Conservation (phyloP, 2,888 invertebrate genomes). For the Dicycla oo region DNA sequence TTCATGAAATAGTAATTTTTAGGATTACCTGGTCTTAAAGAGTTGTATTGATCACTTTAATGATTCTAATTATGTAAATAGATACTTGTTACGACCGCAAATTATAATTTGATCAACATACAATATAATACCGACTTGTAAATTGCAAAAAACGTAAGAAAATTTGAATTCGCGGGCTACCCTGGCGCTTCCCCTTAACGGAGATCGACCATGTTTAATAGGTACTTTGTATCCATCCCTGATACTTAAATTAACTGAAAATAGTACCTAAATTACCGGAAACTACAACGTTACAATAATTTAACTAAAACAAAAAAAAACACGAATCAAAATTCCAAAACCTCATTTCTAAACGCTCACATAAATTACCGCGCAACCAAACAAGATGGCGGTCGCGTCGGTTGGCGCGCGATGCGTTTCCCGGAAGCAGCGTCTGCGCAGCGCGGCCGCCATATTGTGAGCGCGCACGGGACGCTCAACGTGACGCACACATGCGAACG, state of each 20-base stretch:
- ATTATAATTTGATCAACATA: too few species aligned
- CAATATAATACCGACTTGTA: too few species aligned
- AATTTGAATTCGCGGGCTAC: too few species aligned
- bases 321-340: constrained; percentile 13
- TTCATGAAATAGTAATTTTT: too few species aligned
- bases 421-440: constrained; percentile 74
- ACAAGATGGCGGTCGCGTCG: constrained; percentile 66
- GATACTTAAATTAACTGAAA: background rate
- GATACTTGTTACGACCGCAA: too few species aligned
- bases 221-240: background rate
- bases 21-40: too few species aligned
- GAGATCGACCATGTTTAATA: background rate
- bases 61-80: too few species aligned
- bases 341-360: constrained; percentile 27
- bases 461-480: constrained; percentile 58
- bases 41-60: too few species aligned
- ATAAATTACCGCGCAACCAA: constrained; percentile 40
- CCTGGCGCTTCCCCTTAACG: background rate
- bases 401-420: constrained; percentile 72
- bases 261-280: background rate
- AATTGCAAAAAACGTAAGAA: too few species aligned
- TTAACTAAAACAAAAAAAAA: background rate
- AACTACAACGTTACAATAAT: background rate
- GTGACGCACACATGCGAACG: constrained; percentile 31
- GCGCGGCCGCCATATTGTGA: constrained; percentile 65